phyloP scores from a whole-genome alignment of 2,797 vertebrate genomes.

The Arremon brunneinucha region DNA sequence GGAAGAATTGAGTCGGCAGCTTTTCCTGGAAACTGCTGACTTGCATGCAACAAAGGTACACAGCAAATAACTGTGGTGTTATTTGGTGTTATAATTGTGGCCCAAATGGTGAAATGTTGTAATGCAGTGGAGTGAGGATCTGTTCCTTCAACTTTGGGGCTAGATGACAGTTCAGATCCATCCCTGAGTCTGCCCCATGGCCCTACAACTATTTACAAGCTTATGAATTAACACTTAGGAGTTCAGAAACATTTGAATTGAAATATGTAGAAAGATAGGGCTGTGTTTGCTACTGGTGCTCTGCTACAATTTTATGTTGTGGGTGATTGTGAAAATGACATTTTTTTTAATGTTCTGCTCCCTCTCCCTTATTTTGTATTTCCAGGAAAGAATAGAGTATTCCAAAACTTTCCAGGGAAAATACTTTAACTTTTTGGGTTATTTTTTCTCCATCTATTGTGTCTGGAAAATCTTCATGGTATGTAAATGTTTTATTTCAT shows the following conservation, averaged over 20 bases:
- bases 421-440: constrained; percentile 97
- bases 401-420: constrained; percentile 98
- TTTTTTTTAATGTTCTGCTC: neutral
- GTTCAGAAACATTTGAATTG: neutral
- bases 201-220: neutral
- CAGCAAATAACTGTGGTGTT: neutral
- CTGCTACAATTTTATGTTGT: neutral
- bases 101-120: neutral
- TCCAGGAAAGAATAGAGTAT: constrained; percentile 96
- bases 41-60: constrained; percentile 95
- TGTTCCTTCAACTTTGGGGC: neutral
- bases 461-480: constrained; percentile 99
- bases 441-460: constrained; percentile 99
- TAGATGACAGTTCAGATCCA: neutral
- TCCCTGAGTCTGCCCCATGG: neutral
- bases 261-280: neutral
- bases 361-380: neutral
- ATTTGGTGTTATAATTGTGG: too few species aligned
- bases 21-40: constrained; percentile 96
- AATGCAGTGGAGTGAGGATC: neutral
- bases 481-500: constrained; percentile 41
- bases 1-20: constrained; percentile 95
- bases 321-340: neutral
- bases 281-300: neutral
- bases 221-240: neutral